Evolutionary conservation across 2,888 invertebrate genomes (phyloP).

Genomic region (Leptopilina drosophilae): DNA sequence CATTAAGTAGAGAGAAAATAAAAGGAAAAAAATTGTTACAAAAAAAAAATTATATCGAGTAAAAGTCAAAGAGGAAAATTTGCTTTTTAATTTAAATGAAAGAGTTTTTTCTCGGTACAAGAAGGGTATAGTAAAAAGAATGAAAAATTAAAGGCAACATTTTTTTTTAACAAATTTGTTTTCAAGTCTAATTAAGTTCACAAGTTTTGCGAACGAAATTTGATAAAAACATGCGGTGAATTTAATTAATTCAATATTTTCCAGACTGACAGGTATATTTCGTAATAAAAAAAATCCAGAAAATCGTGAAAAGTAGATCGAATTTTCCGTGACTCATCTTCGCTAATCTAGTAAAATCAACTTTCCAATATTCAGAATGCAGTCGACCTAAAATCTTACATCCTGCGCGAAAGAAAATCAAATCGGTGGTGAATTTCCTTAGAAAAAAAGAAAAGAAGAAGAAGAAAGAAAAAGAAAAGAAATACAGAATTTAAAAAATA

Average conservation of each 20-base stretch:
- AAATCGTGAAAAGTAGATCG: background rate
- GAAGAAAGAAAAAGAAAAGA: background rate
- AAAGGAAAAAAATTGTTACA: background rate
- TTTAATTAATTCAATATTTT: background rate
- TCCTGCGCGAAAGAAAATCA: background rate
- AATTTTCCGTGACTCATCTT: conserved; percentile 7
- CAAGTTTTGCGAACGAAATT: no score
- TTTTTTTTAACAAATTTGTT: no score
- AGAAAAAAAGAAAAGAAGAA: background rate
- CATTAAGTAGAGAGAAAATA: background rate
- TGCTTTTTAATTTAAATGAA: background rate
- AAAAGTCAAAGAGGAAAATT: background rate
- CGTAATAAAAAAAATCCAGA: background rate
- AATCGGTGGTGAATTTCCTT: background rate
- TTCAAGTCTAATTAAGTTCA: no score
- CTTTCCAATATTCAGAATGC: background rate
- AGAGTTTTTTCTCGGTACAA: background rate
- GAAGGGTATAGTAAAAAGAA: background rate
- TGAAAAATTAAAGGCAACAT: no score
- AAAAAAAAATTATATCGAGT: background rate
- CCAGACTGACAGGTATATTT: background rate
- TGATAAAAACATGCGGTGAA: background rate
- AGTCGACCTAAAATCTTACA: background rate
- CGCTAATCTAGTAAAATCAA: conserved; percentile 10
- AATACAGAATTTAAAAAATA: no score